Evolutionary conservation across 2,888 invertebrate genomes (phyloP).

Genomic region (Pteria penguin): DNA sequence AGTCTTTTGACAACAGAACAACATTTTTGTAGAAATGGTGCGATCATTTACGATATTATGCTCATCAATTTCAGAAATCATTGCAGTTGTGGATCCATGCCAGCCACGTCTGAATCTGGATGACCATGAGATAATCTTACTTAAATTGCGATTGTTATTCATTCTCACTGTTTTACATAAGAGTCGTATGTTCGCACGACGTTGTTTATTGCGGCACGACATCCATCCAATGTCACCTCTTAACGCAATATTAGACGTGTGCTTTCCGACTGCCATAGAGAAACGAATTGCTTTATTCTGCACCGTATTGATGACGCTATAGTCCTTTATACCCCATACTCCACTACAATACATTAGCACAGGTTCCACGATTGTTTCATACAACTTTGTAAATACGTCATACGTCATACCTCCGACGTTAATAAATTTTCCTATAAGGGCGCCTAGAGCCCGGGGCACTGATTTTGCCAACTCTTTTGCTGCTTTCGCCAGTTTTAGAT

Average conservation of each 20-base stretch:
- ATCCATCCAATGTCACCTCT: conserved; percentile 15
- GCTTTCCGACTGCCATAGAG: not conserved
- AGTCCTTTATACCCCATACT: too few relatives aligned
- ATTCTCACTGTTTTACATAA: not conserved
- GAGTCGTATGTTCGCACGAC: not conserved
- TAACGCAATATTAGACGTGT: not conserved
- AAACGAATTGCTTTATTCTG: conserved; percentile 9
- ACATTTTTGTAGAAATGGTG: not conserved
- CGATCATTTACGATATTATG: not conserved
- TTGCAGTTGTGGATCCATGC: not conserved
- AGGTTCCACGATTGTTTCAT: too few relatives aligned
- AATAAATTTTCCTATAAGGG: too few relatives aligned
- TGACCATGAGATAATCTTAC: not conserved
- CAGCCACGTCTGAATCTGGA: not conserved
- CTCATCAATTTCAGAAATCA: not conserved
- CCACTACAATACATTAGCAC: too few relatives aligned
- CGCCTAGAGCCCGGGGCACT: too few relatives aligned
- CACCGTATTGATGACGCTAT: not conserved
- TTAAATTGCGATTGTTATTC: too few relatives aligned
- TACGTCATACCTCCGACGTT: too few relatives aligned
- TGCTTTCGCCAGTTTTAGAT: too few relatives aligned
- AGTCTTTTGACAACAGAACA: too few relatives aligned
- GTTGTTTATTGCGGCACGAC: not conserved
- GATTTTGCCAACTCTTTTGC: too few relatives aligned
- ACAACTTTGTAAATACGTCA: too few relatives aligned